Evolutionary conservation across 2,888 invertebrate species (phyloP), one percentile per base, ranked within the genome.

Genomic region (Caenorhabditis angaria): DNA sequence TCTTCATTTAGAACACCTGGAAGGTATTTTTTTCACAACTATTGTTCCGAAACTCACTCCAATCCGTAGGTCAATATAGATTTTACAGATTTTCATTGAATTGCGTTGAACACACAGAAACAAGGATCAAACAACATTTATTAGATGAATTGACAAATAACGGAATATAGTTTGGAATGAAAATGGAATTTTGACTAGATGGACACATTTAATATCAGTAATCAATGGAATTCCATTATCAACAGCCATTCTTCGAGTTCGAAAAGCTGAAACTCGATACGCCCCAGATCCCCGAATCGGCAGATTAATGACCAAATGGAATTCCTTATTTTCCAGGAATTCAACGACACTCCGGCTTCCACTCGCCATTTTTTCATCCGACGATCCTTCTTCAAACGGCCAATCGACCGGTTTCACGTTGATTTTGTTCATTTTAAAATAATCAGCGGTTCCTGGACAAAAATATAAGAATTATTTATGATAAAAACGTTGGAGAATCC

Each of bases 131-230:
- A n/a, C n/a, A n/a, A n/a, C n/a, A n/a, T n/a, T n/a, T n/a, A n/a
- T n/a, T n/a, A n/a, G n/a, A n/a, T n/a, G n/a, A n/a, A n/a, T n/a
- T n/a, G n/a, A n/a, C n/a, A n/a, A n/a, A n/a, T n/a, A n/a, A n/a
- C n/a, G n/a, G n/a, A n/a, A n/a, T n/a, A n/a, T n/a, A n/a, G n/a
- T n/a, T n/a, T n/a, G n/a, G n/a, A n/a, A n/a, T n/a, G n/a, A n/a
- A n/a, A n/a, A n/a, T n/a, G n/a, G n/a, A n/a, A n/a, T n/a, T n/a
- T n/a, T n/a, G n/a, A n/a, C n/a, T n/a, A n/a, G n/a, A n/a, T n/a
- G n/a, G n/a, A n/a, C 94, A 88, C 97, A 99, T 90, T 99, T 99
- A 14, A 99, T 94, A 88, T 99, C 97, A 0, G 99, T 99, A 18
- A 99, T 93, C 74, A 99, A 90, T 0, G 99, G 97, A 28, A 99